A percentile compares a stretch with the other conserved stretches of the same genome.
phyloP scores from a whole-genome alignment of 2,113 vertebrate genomes.

The Tautogolabrus adspersus region DNA sequence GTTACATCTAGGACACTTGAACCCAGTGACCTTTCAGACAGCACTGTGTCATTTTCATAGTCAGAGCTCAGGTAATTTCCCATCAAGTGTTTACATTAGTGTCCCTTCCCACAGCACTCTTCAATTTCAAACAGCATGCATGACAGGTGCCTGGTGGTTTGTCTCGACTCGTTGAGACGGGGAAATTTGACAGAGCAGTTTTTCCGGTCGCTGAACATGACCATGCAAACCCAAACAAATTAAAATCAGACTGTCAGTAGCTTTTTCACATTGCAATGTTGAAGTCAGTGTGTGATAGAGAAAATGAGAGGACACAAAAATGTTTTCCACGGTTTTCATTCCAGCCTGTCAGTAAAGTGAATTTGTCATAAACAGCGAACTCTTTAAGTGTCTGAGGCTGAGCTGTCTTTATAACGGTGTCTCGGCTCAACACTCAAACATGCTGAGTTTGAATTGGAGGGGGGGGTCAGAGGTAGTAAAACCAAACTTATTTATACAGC shows the following conservation, averaged over 20 bases:
- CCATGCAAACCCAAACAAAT: slow-evolving; percentile 46
- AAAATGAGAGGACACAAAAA: not conserved
- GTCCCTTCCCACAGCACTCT: slow-evolving; percentile 15
- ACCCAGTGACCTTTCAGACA: not conserved
- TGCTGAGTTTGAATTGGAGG: not conserved
- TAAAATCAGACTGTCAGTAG: slow-evolving; percentile 19
- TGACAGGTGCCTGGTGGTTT: slow-evolving; percentile 35
- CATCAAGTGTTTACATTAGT: slow-evolving; percentile 49
- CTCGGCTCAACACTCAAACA: not conserved
- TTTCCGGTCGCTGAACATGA: slow-evolving; percentile 53
- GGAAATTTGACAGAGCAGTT: slow-evolving; percentile 51
- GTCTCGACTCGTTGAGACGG: slow-evolving; percentile 36
- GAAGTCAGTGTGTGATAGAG: not conserved
- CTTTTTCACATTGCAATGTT: not conserved
- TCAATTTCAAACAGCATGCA: slow-evolving; percentile 40
- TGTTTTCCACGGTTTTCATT: not conserved
- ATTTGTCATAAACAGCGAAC: not conserved
- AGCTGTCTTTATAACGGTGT: not conserved
- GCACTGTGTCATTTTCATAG: not conserved
- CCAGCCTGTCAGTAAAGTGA: not conserved
- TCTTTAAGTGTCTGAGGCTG: not conserved
- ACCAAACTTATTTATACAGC: not conserved
- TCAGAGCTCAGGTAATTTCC: slow-evolving; percentile 45
- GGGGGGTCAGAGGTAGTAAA: not conserved
- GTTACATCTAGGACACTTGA: not conserved